Percentiles rank a stretch among this genome's conserved stretches.
Evolutionary conservation across 2,797 vertebrate genomes (phyloP).

Genomic region (Chlorospingus semifuscus): DNA sequence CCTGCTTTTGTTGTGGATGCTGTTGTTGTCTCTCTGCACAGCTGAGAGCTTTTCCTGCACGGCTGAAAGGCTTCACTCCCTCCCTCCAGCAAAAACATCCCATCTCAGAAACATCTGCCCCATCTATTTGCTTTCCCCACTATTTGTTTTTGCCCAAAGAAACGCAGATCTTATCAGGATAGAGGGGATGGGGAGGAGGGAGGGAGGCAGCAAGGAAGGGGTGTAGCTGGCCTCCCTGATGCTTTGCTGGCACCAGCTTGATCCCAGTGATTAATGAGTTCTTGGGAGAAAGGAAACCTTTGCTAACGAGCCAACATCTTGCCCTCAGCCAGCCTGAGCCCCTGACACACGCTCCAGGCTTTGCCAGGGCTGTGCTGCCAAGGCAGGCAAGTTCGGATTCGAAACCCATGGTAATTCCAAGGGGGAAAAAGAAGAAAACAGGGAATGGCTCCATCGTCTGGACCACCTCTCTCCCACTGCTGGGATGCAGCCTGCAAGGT

Average conservation of each 20-base stretch:
- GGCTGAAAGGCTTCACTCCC: background rate
- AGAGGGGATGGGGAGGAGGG: background rate
- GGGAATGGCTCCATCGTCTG: background rate
- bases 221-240: background rate
- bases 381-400: background rate
- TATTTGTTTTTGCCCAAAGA: background rate
- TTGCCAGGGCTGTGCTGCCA: background rate
- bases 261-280: background rate
- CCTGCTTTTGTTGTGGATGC: background rate
- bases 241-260: background rate
- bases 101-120: background rate
- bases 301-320: conserved; percentile 14
- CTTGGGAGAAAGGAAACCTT: conserved; percentile 40
- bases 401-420: background rate
- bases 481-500: background rate
- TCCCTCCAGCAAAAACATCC: background rate
- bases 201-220: background rate
- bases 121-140: background rate
- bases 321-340: background rate
- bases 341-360: background rate
- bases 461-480: background rate
- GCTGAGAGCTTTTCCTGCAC: background rate
- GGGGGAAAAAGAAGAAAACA: background rate
- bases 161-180: background rate
- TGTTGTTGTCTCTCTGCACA: background rate